Conservation (phyloP, 2,888 invertebrate species). For the Drosophila bunnanda region DNA sequence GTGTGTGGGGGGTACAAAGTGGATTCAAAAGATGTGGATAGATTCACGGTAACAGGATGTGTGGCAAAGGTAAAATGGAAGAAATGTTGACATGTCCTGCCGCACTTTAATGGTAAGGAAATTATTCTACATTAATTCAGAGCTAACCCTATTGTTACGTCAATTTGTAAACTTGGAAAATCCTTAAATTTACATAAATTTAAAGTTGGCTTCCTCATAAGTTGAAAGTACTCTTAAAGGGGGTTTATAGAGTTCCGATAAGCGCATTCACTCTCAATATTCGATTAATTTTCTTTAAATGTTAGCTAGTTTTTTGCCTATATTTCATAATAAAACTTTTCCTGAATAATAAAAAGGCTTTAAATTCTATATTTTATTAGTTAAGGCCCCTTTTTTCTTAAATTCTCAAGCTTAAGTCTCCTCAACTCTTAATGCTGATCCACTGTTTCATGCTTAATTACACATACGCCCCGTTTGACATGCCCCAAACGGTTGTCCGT, state of each 20-base stretch:
- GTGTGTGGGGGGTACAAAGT: slow-evolving; percentile 20
- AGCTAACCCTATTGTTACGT: background rate
- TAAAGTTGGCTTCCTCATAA: background rate
- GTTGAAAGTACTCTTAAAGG: no score
- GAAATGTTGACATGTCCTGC: background rate
- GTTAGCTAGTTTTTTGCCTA: no score
- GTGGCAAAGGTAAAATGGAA: slow-evolving; percentile 5
- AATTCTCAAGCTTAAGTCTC: background rate
- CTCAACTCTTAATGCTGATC: slow-evolving; percentile 25
- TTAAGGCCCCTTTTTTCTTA: background rate
- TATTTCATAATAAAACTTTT: no score
- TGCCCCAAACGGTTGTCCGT: slow-evolving; percentile 38
- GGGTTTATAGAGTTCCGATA: no score
- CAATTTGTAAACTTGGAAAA: background rate
- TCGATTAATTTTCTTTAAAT: no score
- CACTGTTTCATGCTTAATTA: slow-evolving; percentile 66
- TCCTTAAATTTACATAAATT: background rate
- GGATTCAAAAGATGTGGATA: slow-evolving; percentile 11
- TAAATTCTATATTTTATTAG: background rate
- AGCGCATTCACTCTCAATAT: no score
- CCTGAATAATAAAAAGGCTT: background rate
- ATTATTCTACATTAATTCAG: slow-evolving; percentile 10
- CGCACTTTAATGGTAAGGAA: background rate
- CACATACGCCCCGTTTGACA: slow-evolving; percentile 71
- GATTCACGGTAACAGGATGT: background rate